phyloP scores from a whole-genome alignment of 2,888 invertebrate genomes.

The Morpho achilles region DNA sequence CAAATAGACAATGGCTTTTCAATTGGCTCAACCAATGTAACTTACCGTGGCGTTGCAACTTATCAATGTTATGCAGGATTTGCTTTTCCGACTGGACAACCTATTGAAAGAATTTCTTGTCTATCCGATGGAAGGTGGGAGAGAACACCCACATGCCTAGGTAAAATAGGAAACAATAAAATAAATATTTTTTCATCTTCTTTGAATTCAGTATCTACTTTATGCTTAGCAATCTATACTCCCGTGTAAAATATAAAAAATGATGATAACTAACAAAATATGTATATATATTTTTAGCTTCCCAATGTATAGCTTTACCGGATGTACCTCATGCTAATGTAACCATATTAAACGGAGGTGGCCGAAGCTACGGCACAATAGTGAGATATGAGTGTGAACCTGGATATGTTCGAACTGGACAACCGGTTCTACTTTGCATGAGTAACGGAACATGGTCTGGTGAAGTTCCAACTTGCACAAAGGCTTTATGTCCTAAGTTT shows the following conservation, averaged over 20 bases:
- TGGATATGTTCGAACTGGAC: constrained; percentile 92
- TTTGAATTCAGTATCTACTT: too few species aligned
- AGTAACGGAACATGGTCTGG: constrained; percentile 98
- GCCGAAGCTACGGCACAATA: constrained; percentile 95
- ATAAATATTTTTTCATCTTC: too few species aligned
- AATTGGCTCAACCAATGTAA: constrained; percentile 96
- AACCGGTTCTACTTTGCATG: constrained; percentile 95
- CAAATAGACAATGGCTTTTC: constrained; percentile 99
- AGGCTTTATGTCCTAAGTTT: constrained; percentile 85
- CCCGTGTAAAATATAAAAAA: too few species aligned
- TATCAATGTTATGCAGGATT: constrained; percentile 98
- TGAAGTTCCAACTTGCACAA: constrained; percentile 91
- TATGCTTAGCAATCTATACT: too few species aligned
- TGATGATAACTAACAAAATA: too few species aligned
- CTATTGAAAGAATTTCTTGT: constrained; percentile 93
- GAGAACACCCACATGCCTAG: constrained; percentile 92
- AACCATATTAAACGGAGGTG: constrained; percentile 92
- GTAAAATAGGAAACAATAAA: constrained; percentile 51
- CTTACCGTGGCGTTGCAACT: constrained; percentile 94
- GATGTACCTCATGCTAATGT: constrained; percentile 94
- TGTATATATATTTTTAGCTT: constrained; percentile 77
- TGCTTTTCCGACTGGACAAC: constrained; percentile 92
- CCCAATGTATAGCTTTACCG: constrained; percentile 92
- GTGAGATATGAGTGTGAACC: constrained; percentile 95
- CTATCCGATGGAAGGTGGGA: constrained; percentile 95